Base-by-base conservation (phyloP, 2,113 vertebrate species). In the Tautogolabrus adspersus region DNA sequence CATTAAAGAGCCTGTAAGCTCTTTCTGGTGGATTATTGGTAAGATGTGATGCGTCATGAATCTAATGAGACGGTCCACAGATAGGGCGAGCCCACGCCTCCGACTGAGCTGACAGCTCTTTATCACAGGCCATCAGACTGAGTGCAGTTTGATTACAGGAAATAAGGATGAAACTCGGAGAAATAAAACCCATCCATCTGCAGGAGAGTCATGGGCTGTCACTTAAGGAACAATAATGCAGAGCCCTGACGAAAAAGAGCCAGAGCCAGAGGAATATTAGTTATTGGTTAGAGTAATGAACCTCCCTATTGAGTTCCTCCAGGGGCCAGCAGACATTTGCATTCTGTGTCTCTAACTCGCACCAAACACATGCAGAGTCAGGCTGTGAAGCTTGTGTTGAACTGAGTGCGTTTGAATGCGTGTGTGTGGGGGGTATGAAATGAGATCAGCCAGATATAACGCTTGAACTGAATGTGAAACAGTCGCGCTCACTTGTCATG, bases 121-220 rank as follows among this genome's bases (percentile, higher is more conserved):
- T 58, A 70, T 72, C 74, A 60, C 9, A 4, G n/a, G 42, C 60
- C 52, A 57, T 70, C 59, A 70, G 23, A 58, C 61, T 12, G 64
- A 84, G 78, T 51, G 40, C 65, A 64, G 23, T 76, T 79, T 85
- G 74, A 87, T 86, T 72, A 74, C 52, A 49, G 47, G 64, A 72
- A 82, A 82, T 67, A 65, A 57, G 59, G 38, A 56, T 37, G 40
- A 77, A 82, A 55, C 64, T 37, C 21, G 0, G 15, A 67, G 46
- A 84, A 76, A 80, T 74, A 42, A 77, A 85, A 16, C 19, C 22
- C 69, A 81, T 80, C 67, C 19, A 5, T 87, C 66, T 60, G 72
- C 13, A 40, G 51, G n/a, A 23, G 47, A 71, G 21, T 67, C 79
- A 54, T 62, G 16, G 0, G 51, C 76, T 82, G 70, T 74, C 79